These are phyloP conservation scores for Fistularia tabacaria DNA, from an alignment of 2,797 vertebrate genomes.

Conservation along the genomic window DNA sequence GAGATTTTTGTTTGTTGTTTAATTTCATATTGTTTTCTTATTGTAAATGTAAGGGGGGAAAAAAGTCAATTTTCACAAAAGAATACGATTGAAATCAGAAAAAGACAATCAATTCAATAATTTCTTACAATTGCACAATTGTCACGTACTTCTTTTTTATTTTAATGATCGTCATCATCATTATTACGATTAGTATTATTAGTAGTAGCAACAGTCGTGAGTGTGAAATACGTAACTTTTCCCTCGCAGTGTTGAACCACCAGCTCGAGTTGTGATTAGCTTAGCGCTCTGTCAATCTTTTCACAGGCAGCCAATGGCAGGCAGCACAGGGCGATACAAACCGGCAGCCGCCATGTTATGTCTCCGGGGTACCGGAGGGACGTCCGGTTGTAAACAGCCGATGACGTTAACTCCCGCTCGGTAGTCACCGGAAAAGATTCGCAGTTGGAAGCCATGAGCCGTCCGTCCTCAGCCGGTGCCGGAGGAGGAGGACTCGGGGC, in stretches of 20 bases:
- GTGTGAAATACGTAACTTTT: too few relatives aligned
- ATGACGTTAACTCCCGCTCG: constrained; percentile 35
- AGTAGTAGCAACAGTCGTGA: too few relatives aligned
- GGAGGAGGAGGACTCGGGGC: constrained; percentile 69
- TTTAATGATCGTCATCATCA: too few relatives aligned
- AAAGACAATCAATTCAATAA: too few relatives aligned
- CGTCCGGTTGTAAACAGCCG: constrained; percentile 49
- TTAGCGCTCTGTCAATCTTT: constrained; percentile 36
- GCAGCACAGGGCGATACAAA: constrained; percentile 51
- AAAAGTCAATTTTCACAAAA: too few relatives aligned
- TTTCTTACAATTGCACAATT: too few relatives aligned
- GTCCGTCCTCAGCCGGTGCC: constrained; percentile 71
- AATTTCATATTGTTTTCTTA: too few relatives aligned
- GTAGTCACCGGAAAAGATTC: constrained; percentile 31
- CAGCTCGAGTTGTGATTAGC: constrained; percentile 49
- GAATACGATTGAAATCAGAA: too few relatives aligned
- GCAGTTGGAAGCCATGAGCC: constrained; percentile 69
- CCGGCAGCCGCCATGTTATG: constrained; percentile 72
- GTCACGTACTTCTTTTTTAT: too few relatives aligned
- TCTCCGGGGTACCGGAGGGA: constrained; percentile 49
- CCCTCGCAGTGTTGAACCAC: neutral
- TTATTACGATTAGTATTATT: too few relatives aligned
- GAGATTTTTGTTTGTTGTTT: too few relatives aligned
- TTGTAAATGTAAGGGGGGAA: too few relatives aligned
- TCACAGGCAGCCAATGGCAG: constrained; percentile 40